A percentile compares a stretch with the other conserved stretches of the same genome.
These are phyloP conservation scores for Pseudomugil tenellus DNA, from an alignment of 2,797 vertebrate genomes.

Conservation along the genomic window DNA sequence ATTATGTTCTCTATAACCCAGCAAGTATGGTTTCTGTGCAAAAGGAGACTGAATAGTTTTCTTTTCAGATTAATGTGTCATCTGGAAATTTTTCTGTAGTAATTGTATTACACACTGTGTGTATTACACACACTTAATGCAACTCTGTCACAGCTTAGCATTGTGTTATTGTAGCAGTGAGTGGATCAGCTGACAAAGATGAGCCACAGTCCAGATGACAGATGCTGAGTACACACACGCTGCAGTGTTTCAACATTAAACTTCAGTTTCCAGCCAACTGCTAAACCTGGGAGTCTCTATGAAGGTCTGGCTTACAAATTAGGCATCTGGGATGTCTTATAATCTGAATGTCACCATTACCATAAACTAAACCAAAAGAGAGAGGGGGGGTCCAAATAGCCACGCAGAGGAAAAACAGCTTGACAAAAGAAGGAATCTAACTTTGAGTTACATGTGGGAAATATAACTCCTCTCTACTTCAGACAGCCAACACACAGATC, in stretches of 20 bases:
- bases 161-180: conserved; percentile 22
- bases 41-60: background rate
- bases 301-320: conserved; percentile 35
- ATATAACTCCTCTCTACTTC: conserved; percentile 43
- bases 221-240: conserved; percentile 39
- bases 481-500: conserved; percentile 57
- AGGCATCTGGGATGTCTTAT: conserved; percentile 23
- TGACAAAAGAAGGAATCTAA: conserved; percentile 39
- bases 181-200: conserved; percentile 53
- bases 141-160: conserved; percentile 24
- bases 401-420: conserved; percentile 16
- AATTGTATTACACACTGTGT: background rate
- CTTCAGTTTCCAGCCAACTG: conserved; percentile 32
- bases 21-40: background rate
- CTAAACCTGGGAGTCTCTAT: conserved; percentile 29
- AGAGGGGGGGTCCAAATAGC: conserved; percentile 2
- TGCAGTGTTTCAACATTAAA: conserved; percentile 65
- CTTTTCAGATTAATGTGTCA: background rate
- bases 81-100: background rate
- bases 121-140: conserved; percentile 7
- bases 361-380: background rate
- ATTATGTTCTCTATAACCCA: background rate
- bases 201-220: conserved; percentile 51
- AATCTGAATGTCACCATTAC: conserved; percentile 8
- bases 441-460: conserved; percentile 47